phyloP scores from a whole-genome alignment of 2,888 invertebrate species.

The Lasioglossum leucozonium region DNA sequence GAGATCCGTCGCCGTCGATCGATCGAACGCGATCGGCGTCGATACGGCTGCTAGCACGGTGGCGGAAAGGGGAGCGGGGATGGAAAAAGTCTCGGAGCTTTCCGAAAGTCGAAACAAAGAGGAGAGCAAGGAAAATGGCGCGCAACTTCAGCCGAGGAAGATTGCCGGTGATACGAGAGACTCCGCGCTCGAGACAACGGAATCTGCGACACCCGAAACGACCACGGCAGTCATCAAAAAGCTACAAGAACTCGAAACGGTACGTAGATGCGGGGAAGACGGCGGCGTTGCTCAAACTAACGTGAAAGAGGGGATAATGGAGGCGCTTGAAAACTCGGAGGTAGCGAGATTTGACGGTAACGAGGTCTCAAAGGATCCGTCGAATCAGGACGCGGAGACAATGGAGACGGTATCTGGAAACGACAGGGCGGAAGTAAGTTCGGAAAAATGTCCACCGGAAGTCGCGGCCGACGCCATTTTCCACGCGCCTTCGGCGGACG shows the following conservation, averaged over 20 bases:
- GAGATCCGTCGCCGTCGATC: conserved; percentile 41
- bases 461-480: background rate
- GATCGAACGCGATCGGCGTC: background rate
- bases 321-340: conserved; percentile 17
- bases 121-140: background rate
- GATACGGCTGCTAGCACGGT: background rate
- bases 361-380: conserved; percentile 22
- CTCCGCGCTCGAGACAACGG: conserved; percentile 2
- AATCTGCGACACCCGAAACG: conserved; percentile 28
- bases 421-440: conserved; percentile 33
- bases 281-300: conserved; percentile 37
- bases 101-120: background rate
- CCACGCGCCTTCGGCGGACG: background rate
- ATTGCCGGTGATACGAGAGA: background rate
- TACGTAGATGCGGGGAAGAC: conserved; percentile 55
- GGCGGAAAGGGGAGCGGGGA: background rate
- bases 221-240: conserved; percentile 48
- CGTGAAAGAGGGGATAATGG: conserved; percentile 26
- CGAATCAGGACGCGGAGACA: conserved; percentile 10
- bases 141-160: background rate
- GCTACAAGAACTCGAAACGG: conserved; percentile 61
- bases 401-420: background rate
- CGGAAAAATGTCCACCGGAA: conserved; percentile 26
- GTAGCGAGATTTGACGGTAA: conserved; percentile 18
- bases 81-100: background rate